A percentile compares a stretch with the other conserved stretches of the same genome.
phyloP scores from a whole-genome alignment of 2,888 invertebrate genomes.

The Gortyna flavago region DNA sequence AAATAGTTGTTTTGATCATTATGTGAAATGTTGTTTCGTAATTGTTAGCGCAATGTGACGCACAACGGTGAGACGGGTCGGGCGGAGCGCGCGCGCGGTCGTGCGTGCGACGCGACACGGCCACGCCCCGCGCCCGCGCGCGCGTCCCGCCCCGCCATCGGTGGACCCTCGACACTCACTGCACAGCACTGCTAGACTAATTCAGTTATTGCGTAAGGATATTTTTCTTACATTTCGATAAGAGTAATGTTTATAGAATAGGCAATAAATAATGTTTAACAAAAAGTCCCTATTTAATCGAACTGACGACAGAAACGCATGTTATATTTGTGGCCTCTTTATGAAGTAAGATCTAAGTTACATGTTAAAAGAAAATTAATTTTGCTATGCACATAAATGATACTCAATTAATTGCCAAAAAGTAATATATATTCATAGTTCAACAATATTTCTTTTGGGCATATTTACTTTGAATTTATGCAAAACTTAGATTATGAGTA shows the following conservation, averaged over 20 bases:
- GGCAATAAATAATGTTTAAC: conserved; percentile 89
- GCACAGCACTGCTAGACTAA: conserved; percentile 90
- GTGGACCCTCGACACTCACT: conserved; percentile 82
- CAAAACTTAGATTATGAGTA: conserved; percentile 90
- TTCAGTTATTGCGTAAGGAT: conserved; percentile 89
- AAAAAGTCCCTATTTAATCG: conserved; percentile 90
- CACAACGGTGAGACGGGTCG: conserved; percentile 83
- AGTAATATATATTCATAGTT: conserved; percentile 90
- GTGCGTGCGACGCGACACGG: conserved; percentile 21
- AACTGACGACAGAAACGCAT: conserved; percentile 90
- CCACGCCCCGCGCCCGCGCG: conserved; percentile 13
- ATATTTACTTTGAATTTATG: conserved; percentile 90
- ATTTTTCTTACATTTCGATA: conserved; percentile 89
- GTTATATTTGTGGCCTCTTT: conserved; percentile 90
- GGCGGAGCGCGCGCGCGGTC: conserved; percentile 58
- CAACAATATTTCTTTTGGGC: conserved; percentile 90
- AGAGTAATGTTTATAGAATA: conserved; percentile 88
- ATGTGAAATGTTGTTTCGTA: conserved; percentile 89
- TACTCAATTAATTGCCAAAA: conserved; percentile 91
- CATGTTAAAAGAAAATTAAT: conserved; percentile 90
- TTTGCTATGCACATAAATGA: conserved; percentile 91
- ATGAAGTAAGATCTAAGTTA: conserved; percentile 90
- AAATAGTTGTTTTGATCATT: conserved; percentile 89
- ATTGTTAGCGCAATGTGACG: conserved; percentile 88
- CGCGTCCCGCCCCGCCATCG: conserved; percentile 67